Conservation (phyloP, 2,888 invertebrate genomes). For the Sphecodes monilicornis region DNA sequence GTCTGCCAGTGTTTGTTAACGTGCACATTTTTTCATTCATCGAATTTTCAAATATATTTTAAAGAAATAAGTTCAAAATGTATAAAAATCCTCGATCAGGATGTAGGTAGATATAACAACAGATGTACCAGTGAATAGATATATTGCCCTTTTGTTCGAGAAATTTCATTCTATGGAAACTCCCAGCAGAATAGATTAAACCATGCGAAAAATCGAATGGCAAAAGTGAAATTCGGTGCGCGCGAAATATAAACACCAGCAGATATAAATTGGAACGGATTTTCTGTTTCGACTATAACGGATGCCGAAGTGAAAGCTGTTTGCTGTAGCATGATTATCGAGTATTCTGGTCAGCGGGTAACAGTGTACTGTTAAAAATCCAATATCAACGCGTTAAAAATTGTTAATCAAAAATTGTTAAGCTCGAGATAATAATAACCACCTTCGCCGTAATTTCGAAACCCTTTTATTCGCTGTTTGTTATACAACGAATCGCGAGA, state of each 20-base stretch:
- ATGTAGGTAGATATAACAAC: neutral
- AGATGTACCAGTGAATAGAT: neutral
- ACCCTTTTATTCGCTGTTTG: constrained; percentile 9
- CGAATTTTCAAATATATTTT: neutral
- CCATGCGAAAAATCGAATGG: neutral
- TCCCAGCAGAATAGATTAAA: neutral
- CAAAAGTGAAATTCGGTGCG: neutral
- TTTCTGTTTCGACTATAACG: constrained; percentile 9
- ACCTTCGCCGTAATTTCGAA: constrained; percentile 2
- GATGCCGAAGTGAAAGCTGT: constrained; percentile 15
- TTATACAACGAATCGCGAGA: neutral
- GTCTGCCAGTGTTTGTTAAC: neutral
- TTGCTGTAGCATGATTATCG: neutral
- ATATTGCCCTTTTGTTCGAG: neutral
- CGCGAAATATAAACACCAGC: neutral
- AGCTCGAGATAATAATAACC: constrained; percentile 35
- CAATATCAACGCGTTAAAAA: constrained; percentile 7
- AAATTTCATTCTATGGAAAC: neutral
- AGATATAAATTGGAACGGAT: neutral
- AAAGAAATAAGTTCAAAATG: no score
- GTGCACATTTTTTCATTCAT: neutral
- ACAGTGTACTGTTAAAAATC: neutral
- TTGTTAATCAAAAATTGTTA: no score
- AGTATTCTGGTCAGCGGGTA: neutral
- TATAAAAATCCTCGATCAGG: neutral